Base-by-base conservation (phyloP, 2,113 vertebrate species). In the Falcunculus frontatus region DNA sequence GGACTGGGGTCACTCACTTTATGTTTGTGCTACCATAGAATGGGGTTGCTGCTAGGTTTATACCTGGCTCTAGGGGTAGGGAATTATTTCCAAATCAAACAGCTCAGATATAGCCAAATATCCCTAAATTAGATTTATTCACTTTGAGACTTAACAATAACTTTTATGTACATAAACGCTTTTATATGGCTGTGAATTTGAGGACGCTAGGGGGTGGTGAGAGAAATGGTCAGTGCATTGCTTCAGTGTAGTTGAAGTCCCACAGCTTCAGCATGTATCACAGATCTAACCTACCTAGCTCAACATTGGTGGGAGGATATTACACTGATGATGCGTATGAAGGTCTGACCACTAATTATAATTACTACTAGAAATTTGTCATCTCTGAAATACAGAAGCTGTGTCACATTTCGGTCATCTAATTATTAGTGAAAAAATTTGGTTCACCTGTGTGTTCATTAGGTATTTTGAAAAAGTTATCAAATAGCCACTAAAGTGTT, bases 131-230 rank as follows among this genome's bases (percentile, higher is more conserved):
- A 52, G 10, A 44, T 72, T 39, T 35, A 26, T 73, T 87, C 6
- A 11, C 19, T 75, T 85, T 59, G 39, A 60, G 7, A 41, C 39
- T 41, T 44, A 79, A 55, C 10, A 84, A n/a, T 44, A n/a, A 16
- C 1, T 53, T 78, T 32, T 42, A 68, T 22, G 29, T 64, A 20
- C 7, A 12, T 7, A 52, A 13, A 8, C 1, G 13, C 20, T 74
- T 89, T 59, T 46, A 59, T 70, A 74, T 6, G 47, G 15, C 25
- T 53, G 10, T 60, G 84, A 86, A 59, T 69, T 59, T 0, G 4
- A 7, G 9, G 8, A 3, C 1, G 2, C 3, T 13, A 4, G 0
- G 4, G 5, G 1, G 1, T 63, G 15, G 15, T 1, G 3, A 19
- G 16, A 49, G 25, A 64, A 49, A 18, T 44, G 35, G 8, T 62